phyloP scores from a whole-genome alignment of 2,888 invertebrate genomes.

The Napeogenes inachia region DNA sequence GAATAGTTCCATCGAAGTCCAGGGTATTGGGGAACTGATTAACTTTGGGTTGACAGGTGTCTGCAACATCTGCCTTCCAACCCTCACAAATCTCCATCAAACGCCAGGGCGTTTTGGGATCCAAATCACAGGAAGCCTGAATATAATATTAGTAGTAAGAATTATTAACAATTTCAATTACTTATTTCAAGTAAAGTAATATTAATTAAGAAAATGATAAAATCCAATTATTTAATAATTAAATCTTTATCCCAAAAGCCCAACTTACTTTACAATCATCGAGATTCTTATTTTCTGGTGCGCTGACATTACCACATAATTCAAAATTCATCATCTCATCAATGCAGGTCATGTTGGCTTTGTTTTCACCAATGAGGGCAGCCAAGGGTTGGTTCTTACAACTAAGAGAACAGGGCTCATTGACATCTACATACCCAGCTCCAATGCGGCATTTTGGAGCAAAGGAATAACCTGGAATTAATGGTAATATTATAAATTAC shows the following conservation, averaged over 20 bases:
- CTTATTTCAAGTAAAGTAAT: conserved; percentile 1
- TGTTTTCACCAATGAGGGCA: conserved; percentile 36
- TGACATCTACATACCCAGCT: conserved; percentile 49
- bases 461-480: conserved; percentile 35
- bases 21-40: conserved; percentile 51
- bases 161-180: background rate
- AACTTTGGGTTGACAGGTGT: conserved; percentile 52
- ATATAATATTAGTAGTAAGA: conserved; percentile 20
- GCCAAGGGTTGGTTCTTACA: conserved; percentile 44
- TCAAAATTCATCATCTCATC: conserved; percentile 47
- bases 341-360: conserved; percentile 56
- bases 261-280: conserved; percentile 44
- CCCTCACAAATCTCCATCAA: conserved; percentile 68
- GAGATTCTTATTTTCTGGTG: conserved; percentile 28
- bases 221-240: background rate
- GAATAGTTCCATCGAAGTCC: conserved; percentile 53
- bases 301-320: conserved; percentile 40
- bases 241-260: background rate
- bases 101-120: conserved; percentile 50
- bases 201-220: background rate
- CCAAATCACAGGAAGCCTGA: conserved; percentile 57
- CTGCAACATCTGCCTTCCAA: conserved; percentile 58
- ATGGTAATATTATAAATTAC: too few relatives aligned
- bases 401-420: conserved; percentile 53
- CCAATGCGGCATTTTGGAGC: conserved; percentile 51